Evolutionary conservation across 2,113 vertebrate species (phyloP), one percentile per base, ranked within the genome.

Genomic region (Athene noctua): DNA sequence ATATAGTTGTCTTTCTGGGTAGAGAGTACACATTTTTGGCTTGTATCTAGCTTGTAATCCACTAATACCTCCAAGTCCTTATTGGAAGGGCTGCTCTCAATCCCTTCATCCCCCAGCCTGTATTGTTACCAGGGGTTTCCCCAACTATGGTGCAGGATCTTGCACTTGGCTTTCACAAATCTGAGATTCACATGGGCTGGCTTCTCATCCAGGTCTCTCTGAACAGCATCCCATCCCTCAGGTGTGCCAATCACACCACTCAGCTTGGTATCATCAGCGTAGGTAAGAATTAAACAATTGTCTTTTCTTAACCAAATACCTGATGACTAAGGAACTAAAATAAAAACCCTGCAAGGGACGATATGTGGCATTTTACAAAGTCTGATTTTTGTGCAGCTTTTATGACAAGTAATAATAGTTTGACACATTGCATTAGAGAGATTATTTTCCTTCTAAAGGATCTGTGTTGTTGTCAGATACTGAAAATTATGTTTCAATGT

Each of bases 11-110:
- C 7, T 16, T 65, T 65, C 59, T 52, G 22, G 22, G 52, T 22
- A 44, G 38, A 1, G 1, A 34, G 16, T 1, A 2, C 27, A 34
- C 29, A 12, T 40, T 52, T 13, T 3, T 0, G 3, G 17, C 6
- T 79, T 10, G 40, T 15, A 36, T 51, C 36, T 15, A 62, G 46
- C 12, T 32, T 38, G 23, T 32, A 21, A 32, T 34, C 6, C 38
- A 42, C 15, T 38, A 57, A 6, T 34, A 57, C 6, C 30, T n/a
- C 9, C 47, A 51, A 29, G n/a, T 51, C n/a, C 47, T 29, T 36
- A 34, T 52, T 10, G 0, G 2, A n/a, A 38, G 6, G 29, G 20
- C n/a, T 62, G 20, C 11, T 51, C 27, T 63, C 22, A 63, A 34
- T 13, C 22, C 36, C 22, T 79, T 34, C 23, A 79, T 26, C 6